Base-by-base conservation (phyloP, 2,797 vertebrate genomes). In the Poecilia gillii region DNA sequence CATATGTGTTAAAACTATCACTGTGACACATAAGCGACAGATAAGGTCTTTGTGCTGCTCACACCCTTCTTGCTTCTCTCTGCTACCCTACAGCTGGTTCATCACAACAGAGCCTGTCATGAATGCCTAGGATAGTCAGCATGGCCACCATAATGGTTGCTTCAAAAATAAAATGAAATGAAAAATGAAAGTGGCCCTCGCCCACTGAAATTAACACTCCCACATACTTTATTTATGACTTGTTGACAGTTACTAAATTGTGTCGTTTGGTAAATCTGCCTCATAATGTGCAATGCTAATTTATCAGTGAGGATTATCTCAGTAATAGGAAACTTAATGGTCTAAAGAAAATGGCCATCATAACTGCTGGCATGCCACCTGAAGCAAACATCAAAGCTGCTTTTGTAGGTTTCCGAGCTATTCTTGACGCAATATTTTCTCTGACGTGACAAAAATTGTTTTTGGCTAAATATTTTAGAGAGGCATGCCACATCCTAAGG, bases 401-500 rank as follows among this genome's bases (percentile, higher is more conserved):
- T 90, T 88, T 86, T 82, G 43, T 53, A 53, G 46, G 20, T 77
- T 41, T 55, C 86, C 80, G 80, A 75, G 31, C 36, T 80, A 73
- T 87, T 74, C 64, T 64, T 72, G 55, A 80, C 41, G 71, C 33
- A 76, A 80, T 84, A 77, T 74, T 79, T 78, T 74, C 74, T 78
- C 72, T 68, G 74, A 86, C 45, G 14, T 76, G 81, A 55, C 59
- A 20, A 33, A 47, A 81, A 84, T 71, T 89, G 88, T 89, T 90
- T 89, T 92, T 79, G 83, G 78, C 83, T 82, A 77, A 77, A 75
- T 57, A 81, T 78, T 53, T 82, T 81, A 94, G 94, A 96, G 92
- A 90, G 93, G 93, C 94, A 94, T 90, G 64, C 82, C 87, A 86
- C 88, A 89, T 92, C 89, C 90, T 83, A 81, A 59, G 83, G 57